Evolutionary conservation across 2,113 vertebrate genomes (phyloP).

Genomic region (Ia io): DNA sequence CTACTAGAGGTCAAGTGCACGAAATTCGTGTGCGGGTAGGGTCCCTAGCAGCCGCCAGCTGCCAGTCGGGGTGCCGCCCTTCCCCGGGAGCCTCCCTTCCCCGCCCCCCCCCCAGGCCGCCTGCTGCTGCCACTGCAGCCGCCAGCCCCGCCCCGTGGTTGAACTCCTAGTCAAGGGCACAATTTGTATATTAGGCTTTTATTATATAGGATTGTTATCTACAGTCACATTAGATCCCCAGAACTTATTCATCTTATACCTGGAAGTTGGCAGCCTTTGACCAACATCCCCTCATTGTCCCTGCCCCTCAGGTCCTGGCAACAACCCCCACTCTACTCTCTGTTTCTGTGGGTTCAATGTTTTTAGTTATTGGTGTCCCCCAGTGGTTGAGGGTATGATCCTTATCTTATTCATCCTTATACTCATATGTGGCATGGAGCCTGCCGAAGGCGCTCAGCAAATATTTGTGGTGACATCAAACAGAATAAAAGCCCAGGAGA

Average conservation of each 20-base stretch:
- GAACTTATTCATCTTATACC: not conserved
- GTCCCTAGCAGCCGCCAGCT: too few species aligned
- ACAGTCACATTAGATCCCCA: not conserved
- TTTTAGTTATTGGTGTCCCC: not conserved
- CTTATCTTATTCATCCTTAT: not conserved
- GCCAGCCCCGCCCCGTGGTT: too few species aligned
- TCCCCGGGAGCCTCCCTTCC: too few species aligned
- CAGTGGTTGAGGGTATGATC: not conserved
- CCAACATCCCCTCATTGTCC: not conserved
- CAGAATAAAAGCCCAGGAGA: slow-evolving; percentile 36
- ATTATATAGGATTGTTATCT: not conserved
- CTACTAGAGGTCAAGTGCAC: too few species aligned
- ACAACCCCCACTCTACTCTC: not conserved
- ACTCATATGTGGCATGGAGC: not conserved
- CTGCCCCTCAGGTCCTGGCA: not conserved
- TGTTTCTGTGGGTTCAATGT: not conserved
- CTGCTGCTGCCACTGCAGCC: too few species aligned
- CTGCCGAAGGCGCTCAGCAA: not conserved
- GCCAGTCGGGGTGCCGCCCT: too few species aligned
- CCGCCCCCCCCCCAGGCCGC: rapidly evolving
- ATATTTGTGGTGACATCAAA: not conserved
- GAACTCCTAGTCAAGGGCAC: too few species aligned
- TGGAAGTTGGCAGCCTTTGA: not conserved
- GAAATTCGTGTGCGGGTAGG: too few species aligned
- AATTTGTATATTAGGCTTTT: too few species aligned